Percentiles rank a stretch among this genome's conserved stretches.
Evolutionary conservation across 2,113 vertebrate species (phyloP).

Genomic region (Hippocampus comes): DNA sequence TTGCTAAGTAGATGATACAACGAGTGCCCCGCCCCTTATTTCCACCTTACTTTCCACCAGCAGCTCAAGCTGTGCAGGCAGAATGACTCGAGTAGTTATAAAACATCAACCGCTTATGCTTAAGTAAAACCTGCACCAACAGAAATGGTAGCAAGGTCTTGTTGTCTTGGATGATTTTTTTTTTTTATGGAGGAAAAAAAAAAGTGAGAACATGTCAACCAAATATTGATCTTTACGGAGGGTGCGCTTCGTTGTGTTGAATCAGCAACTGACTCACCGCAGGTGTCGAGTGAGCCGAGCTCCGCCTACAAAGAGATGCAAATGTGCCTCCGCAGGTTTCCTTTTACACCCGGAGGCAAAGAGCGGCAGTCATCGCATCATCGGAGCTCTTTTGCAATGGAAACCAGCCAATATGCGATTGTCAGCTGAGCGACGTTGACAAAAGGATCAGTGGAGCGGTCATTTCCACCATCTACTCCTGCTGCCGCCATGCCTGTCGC

Average conservation of each 20-base stretch:
- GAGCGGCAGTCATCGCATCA: constrained; percentile 67
- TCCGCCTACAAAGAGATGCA: constrained; percentile 70
- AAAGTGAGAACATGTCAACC: constrained; percentile 12
- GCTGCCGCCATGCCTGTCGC: constrained; percentile 65
- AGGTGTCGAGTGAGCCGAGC: constrained; percentile 56
- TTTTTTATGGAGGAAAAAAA: constrained; percentile 15
- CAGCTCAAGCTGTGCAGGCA: constrained; percentile 10
- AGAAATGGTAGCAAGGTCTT: not conserved
- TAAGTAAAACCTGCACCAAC: not conserved
- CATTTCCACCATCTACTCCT: constrained; percentile 3
- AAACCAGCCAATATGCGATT: constrained; percentile 40
- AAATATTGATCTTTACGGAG: constrained; percentile 48
- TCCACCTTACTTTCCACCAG: constrained; percentile 49
- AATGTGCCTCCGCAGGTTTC: constrained; percentile 66
- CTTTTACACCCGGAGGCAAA: constrained; percentile 56
- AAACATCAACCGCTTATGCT: not conserved
- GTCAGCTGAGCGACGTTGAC: constrained; percentile 41
- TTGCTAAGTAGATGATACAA: constrained; percentile 54
- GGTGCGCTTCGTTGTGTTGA: constrained; percentile 43
- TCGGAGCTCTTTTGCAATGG: constrained; percentile 43
- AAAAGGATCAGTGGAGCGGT: constrained; percentile 61
- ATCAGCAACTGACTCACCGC: constrained; percentile 28
- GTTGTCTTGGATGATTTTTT: not conserved
- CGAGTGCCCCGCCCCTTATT: constrained; percentile 60
- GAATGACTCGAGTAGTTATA: not conserved